A percentile compares a stretch with the other conserved stretches of the same genome.
These are phyloP conservation scores for Ophioderma brevispina DNA, from an alignment of 35 echinoderm and acorn worm genomes.

Conservation along the genomic window DNA sequence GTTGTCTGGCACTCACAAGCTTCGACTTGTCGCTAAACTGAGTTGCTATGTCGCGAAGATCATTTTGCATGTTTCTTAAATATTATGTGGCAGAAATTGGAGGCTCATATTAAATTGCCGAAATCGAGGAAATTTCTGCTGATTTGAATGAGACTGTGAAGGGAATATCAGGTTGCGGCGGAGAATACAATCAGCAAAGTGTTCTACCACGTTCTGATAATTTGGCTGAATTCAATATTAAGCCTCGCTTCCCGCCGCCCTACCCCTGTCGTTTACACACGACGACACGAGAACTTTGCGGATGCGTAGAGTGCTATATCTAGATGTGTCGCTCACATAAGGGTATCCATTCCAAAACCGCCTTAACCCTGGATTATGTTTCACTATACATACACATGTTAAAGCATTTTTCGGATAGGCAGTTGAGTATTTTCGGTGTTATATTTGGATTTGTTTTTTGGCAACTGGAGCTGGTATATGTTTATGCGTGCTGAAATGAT, in stretches of 20 bases:
- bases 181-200: not conserved
- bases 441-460: no score
- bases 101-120: constrained; percentile 10
- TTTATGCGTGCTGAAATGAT: no score
- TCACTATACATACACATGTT: no score
- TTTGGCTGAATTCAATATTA: constrained; percentile 1
- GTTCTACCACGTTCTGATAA: not conserved
- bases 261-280: no score
- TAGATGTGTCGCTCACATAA: no score
- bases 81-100: constrained; percentile 6
- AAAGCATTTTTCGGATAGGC: no score
- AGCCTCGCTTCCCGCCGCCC: not conserved
- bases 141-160: not conserved
- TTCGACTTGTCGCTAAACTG: not conserved
- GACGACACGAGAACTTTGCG: no score
- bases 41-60: not conserved
- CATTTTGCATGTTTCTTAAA: not conserved
- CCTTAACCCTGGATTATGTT: no score
- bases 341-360: no score
- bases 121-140: constrained; percentile 4
- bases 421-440: no score
- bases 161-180: not conserved
- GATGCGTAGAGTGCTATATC: no score
- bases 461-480: no score
- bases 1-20: not conserved